These are phyloP conservation scores for Theonella swinhoei DNA, from an alignment of 37 sponge, comb jelly and placozoan species.

Conservation along the genomic window DNA sequence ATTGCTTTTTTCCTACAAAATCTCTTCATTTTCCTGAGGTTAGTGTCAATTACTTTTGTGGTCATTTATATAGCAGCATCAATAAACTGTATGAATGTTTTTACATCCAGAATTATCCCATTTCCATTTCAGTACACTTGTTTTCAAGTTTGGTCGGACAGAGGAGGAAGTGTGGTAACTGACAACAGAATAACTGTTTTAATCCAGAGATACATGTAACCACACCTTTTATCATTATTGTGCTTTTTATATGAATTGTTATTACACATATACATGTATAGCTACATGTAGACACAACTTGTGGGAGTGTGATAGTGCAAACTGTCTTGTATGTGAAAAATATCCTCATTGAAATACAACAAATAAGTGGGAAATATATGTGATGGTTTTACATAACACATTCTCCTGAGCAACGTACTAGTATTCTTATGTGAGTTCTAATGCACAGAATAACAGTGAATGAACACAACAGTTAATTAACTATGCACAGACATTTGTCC, in stretches of 20 bases:
- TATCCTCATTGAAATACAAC: background rate
- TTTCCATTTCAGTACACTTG: conserved; percentile 49
- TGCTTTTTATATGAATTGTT: background rate
- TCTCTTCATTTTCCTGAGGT: conserved; percentile 77
- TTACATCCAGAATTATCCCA: background rate
- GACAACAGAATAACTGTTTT: too few relatives aligned
- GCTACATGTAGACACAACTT: background rate
- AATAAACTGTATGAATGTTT: too few relatives aligned
- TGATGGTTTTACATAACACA: too few relatives aligned
- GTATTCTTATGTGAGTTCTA: too few relatives aligned
- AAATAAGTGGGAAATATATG: too few relatives aligned
- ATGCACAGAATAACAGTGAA: background rate
- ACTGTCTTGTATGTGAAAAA: background rate
- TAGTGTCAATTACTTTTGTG: background rate
- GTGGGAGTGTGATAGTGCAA: background rate
- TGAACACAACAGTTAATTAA: too few relatives aligned
- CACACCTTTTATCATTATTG: background rate
- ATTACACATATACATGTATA: background rate
- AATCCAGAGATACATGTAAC: background rate
- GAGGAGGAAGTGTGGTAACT: conserved; percentile 62
- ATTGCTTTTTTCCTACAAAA: conserved; percentile 77
- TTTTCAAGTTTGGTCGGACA: conserved; percentile 79
- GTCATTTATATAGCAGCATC: background rate
- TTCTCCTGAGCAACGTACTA: too few relatives aligned
- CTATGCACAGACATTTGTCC: too few relatives aligned